Evolutionary conservation across 2,113 vertebrate species (phyloP).

Genomic region (Eolophus roseicapilla): DNA sequence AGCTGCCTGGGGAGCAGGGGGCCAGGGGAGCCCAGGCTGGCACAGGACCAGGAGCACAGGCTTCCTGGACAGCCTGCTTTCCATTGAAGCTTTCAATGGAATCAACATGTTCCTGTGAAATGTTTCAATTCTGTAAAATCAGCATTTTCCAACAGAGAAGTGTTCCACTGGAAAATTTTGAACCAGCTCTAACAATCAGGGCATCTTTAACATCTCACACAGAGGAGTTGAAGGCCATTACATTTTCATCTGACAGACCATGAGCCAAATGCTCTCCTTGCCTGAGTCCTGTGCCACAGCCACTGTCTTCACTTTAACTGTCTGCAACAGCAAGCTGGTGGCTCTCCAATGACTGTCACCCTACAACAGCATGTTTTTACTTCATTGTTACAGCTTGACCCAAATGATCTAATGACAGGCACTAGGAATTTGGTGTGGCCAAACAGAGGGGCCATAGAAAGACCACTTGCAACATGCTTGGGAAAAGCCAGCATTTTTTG

Average conservation of each 20-base stretch:
- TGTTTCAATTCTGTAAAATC: conserved; percentile 28
- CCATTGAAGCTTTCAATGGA: conserved; percentile 37
- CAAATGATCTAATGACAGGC: not conserved
- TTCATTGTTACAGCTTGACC: not conserved
- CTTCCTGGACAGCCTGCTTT: conserved; percentile 42
- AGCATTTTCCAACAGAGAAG: conserved; percentile 25
- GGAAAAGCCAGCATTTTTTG: not conserved
- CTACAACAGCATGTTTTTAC: rapidly evolving
- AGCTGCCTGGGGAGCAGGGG: not conserved
- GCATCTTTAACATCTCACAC: not conserved
- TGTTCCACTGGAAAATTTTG: conserved; percentile 8
- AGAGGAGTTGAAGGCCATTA: not conserved
- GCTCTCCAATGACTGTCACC: not conserved
- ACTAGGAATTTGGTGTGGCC: rapidly evolving
- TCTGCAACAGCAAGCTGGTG: rapidly evolving
- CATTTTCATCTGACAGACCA: not conserved
- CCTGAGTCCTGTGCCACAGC: rapidly evolving
- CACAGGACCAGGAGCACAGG: not conserved
- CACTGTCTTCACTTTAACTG: not conserved
- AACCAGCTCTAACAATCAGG: not conserved
- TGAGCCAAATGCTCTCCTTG: not conserved
- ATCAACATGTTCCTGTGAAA: conserved; percentile 47
- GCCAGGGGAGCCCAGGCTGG: not conserved
- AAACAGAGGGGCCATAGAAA: not conserved
- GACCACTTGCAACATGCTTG: not conserved